phyloP scores from a whole-genome alignment of 30 jellyfish, hydroid and myxozoan species.

The Nemopilema nomurai region DNA sequence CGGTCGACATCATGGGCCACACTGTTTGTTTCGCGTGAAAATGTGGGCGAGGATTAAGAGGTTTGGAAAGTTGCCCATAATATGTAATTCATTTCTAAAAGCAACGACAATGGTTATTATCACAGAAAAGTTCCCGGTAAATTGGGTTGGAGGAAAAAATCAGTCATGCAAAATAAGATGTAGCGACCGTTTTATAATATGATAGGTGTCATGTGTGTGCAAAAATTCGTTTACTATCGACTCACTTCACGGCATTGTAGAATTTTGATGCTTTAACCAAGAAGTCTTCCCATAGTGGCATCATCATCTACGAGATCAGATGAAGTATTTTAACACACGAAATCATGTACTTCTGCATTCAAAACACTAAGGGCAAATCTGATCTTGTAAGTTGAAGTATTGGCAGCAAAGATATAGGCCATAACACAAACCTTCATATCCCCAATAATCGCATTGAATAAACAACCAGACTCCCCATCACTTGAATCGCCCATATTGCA shows the following conservation, averaged over 20 bases:
- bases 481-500: conserved; percentile 86
- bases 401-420: not conserved
- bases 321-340: not conserved
- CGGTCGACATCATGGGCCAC: too few species aligned
- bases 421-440: conserved; percentile 91
- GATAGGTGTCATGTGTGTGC: not conserved
- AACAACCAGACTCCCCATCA: conserved; percentile 87
- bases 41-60: not conserved
- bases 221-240: not conserved
- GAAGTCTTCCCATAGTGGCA: conserved; percentile 95
- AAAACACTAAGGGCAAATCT: not conserved
- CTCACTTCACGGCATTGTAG: conserved; percentile 92
- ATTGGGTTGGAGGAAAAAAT: not conserved
- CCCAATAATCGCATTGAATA: conserved; percentile 72
- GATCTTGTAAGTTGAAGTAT: not conserved
- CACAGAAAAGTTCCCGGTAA: not conserved
- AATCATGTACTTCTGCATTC: not conserved
- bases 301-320: conserved; percentile 59
- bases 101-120: not conserved
- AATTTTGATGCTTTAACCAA: conserved; percentile 89
- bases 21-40: not conserved
- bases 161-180: not conserved
- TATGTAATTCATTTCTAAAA: not conserved
- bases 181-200: not conserved
- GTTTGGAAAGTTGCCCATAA: not conserved